Evolutionary conservation across 2,888 invertebrate species (phyloP).

Genomic region (Apantesis nais): DNA sequence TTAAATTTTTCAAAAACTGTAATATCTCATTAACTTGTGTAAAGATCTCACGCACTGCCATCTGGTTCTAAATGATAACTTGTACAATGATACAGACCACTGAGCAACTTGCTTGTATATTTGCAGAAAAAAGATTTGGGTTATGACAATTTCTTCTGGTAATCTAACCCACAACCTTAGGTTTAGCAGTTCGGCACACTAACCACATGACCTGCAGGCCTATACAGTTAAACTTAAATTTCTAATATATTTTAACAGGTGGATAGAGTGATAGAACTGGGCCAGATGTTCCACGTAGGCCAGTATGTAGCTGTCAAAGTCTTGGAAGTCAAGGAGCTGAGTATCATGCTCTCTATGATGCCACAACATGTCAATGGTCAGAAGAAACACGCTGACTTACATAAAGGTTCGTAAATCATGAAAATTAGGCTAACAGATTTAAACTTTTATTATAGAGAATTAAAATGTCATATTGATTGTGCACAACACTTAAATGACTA

Average conservation of each 20-base stretch:
- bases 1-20: too few species aligned
- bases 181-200: not conserved
- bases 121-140: too few species aligned
- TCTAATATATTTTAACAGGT: constrained; percentile 49
- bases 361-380: constrained; percentile 87
- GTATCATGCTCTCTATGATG: constrained; percentile 85
- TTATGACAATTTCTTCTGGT: not conserved
- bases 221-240: not conserved
- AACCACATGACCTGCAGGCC: not conserved
- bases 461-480: not conserved
- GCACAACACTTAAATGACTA: too few species aligned
- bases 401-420: constrained; percentile 71
- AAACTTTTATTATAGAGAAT: not conserved
- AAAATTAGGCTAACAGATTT: not conserved
- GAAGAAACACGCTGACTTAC: constrained; percentile 78
- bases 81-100: too few species aligned
- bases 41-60: too few species aligned
- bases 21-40: too few species aligned
- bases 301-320: constrained; percentile 88
- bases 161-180: not conserved
- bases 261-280: constrained; percentile 65
- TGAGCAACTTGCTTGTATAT: too few species aligned
- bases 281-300: constrained; percentile 82
- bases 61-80: too few species aligned
- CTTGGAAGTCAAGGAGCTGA: constrained; percentile 57